Evolutionary conservation across 2,888 invertebrate genomes (phyloP).

Genomic region (Saturnia japonica): DNA sequence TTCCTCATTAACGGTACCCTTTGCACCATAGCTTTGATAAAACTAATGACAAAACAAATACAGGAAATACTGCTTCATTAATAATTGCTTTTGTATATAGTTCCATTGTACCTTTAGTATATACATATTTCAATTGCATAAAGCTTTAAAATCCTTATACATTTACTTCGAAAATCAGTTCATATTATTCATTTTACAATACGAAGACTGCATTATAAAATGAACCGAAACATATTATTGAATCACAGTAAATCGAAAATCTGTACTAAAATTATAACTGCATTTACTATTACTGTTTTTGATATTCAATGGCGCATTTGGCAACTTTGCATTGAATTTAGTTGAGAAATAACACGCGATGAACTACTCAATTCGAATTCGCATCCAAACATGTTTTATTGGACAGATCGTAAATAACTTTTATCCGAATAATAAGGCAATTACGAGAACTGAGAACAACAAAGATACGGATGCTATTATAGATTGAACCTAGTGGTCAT

Average conservation of each 20-base stretch:
- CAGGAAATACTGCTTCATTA: conserved; percentile 16
- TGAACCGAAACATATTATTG: background rate
- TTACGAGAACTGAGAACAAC: too few relatives aligned
- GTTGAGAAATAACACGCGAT: background rate
- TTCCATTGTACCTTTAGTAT: background rate
- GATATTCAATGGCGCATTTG: background rate
- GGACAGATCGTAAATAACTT: background rate
- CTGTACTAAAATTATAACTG: background rate
- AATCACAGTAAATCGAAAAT: background rate
- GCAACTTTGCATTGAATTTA: background rate
- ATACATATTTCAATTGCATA: too few relatives aligned
- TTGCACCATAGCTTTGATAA: conserved; percentile 12
- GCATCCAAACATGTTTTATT: background rate
- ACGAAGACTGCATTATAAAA: background rate
- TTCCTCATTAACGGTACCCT: conserved; percentile 3
- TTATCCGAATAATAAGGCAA: too few relatives aligned
- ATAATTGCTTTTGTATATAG: background rate
- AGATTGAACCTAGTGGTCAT: too few relatives aligned
- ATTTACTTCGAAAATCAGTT: conserved; percentile 9
- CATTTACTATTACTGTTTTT: background rate
- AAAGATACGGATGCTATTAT: too few relatives aligned
- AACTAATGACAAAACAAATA: conserved; percentile 19
- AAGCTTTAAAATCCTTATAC: background rate
- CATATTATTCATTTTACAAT: background rate
- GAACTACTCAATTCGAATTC: background rate